These are phyloP conservation scores for Bimastos eiseni DNA, from an alignment of 2,888 invertebrate species.

Conservation along the genomic window DNA sequence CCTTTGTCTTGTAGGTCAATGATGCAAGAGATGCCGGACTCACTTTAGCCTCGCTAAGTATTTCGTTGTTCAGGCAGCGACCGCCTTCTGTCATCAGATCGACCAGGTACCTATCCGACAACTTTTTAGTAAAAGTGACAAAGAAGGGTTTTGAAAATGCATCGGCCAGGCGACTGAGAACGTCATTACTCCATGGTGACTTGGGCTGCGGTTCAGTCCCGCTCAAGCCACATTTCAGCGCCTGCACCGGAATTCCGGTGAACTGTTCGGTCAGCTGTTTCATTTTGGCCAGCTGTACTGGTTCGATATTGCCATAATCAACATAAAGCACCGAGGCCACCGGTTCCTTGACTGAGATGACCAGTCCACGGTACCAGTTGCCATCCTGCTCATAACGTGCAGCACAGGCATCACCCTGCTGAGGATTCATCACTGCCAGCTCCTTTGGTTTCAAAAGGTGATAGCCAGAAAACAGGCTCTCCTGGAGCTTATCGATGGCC, in stretches of 20 bases:
- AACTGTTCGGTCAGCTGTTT: conserved; percentile 51
- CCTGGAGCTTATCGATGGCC: conserved; percentile 42
- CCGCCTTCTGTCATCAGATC: neutral
- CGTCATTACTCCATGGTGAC: neutral
- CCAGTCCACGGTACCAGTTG: conserved; percentile 67
- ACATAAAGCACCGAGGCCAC: conserved; percentile 54
- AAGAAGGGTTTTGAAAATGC: neutral
- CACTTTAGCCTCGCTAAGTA: neutral
- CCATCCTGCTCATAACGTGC: conserved; percentile 71
- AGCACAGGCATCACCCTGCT: conserved; percentile 71
- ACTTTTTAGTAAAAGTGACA: neutral
- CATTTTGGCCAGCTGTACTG: conserved; percentile 46
- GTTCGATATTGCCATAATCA: conserved; percentile 58
- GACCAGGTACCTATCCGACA: neutral
- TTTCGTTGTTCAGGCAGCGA: neutral
- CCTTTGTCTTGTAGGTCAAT: neutral
- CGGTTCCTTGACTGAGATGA: conserved; percentile 18
- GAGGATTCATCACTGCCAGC: conserved; percentile 62
- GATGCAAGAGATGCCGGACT: neutral
- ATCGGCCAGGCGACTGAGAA: neutral
- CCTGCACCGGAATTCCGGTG: conserved; percentile 49
- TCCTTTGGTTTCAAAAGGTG: conserved; percentile 56
- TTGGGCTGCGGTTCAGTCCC: conserved; percentile 16
- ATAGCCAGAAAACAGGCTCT: conserved; percentile 45
- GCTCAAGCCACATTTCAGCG: conserved; percentile 49